Evolutionary conservation across 2,888 invertebrate genomes (phyloP), one percentile per base, ranked within the genome.

Genomic region (Sussaba pulchella): DNA sequence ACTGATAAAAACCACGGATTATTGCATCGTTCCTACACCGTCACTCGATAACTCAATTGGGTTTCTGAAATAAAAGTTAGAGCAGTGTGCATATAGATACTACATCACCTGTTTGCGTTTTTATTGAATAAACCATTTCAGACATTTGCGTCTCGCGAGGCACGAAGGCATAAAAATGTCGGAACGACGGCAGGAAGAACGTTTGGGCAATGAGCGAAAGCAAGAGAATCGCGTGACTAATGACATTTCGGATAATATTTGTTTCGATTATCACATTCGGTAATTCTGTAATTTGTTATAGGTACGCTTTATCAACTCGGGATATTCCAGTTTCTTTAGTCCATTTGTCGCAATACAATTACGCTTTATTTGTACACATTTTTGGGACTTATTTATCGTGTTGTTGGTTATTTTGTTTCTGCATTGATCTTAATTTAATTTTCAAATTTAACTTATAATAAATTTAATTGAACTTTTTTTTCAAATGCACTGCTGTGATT

Each of bases 241-340:
- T 47, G 59, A 59, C 78, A 78, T 78, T 73, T 78, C n/a, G 59
- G 78, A n/a, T 59, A 26, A 57, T 73, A 57, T 73, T 73, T 73
- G 64, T 54, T 69, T 64, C 54, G 43, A 10, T n/a, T 2, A 66
- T 19, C 26, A 14, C 17, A 43, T 43, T 45, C 26, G 1, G 43
- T 59, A 61, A 61, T 61, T 21, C 5, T 41, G 61, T 54, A 54
- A 73, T 73, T 54, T 31, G 64, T 45, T 41, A 14, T 43, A 31
- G n/a, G n/a, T n/a, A n/a, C 24, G 43, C 24, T 43, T 54, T 54
- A 64, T 43, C 36, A 64, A 9, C 31, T 66, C 54, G 14, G 57
- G 57, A 73, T 66, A 54, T 31, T 31, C 21, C 41, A 39, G 36
- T 26, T 26, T 39, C 41, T 47, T 47, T n/a, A 21, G 17, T n/a